Conservation (phyloP, 1,140 invertebrate species). For the Zaprionus tsacasi region DNA sequence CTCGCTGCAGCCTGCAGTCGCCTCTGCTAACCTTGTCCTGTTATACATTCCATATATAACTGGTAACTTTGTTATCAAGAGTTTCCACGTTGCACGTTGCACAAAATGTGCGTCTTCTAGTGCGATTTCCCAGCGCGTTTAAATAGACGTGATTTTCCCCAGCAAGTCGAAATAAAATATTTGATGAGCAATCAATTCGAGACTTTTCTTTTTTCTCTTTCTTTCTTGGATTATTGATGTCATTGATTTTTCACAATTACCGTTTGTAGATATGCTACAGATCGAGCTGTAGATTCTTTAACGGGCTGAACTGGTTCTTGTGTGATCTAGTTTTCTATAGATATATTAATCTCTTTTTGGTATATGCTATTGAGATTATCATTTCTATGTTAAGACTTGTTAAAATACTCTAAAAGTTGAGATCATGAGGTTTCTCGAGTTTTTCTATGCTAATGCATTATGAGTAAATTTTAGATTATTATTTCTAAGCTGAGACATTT, state of each 20-base stretch:
- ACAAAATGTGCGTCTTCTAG: neutral
- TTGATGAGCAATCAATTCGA: slow-evolving; percentile 3
- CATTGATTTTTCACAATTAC: neutral
- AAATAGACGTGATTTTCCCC: neutral
- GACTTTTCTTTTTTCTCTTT: neutral
- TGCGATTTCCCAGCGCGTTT: neutral
- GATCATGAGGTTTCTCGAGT: too few species aligned
- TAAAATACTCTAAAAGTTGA: too few species aligned
- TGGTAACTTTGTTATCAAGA: slow-evolving; percentile 52
- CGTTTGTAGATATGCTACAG: neutral
- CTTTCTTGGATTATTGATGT: neutral
- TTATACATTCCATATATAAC: slow-evolving; percentile 14
- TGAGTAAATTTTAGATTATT: too few species aligned
- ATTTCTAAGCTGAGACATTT: too few species aligned
- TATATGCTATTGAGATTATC: too few species aligned
- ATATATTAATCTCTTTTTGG: too few species aligned
- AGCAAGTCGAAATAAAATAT: neutral
- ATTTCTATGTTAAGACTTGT: too few species aligned
- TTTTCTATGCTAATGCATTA: too few species aligned
- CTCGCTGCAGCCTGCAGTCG: slow-evolving; percentile 45
- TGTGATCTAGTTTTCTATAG: neutral
- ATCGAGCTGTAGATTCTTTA: neutral
- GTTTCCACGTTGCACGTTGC: slow-evolving; percentile 20
- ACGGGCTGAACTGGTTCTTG: neutral
- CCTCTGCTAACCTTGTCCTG: slow-evolving; percentile 60